A percentile compares a stretch with the other conserved stretches of the same genome.
Evolutionary conservation across 2,113 vertebrate species (phyloP).

Genomic region (Gymnogyps californianus): DNA sequence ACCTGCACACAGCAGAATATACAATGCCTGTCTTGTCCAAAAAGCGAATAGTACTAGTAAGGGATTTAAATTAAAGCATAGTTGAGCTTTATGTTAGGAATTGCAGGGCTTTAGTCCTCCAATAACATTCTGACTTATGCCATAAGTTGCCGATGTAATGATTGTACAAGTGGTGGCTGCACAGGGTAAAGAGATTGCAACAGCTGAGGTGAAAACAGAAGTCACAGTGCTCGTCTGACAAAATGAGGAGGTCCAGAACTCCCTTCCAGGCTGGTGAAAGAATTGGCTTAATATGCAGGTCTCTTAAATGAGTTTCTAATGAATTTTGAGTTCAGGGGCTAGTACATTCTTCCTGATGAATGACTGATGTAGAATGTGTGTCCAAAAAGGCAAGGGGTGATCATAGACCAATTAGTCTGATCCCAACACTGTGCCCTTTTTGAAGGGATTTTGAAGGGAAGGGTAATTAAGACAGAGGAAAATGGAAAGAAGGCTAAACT

Average conservation of each 20-base stretch:
- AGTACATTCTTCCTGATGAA: background rate
- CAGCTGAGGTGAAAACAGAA: background rate
- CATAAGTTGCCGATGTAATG: fast-evolving
- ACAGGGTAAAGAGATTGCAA: background rate
- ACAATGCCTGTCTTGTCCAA: background rate
- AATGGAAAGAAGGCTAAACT: background rate
- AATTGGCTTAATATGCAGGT: background rate
- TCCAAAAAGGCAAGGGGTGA: background rate
- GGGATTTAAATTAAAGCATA: background rate
- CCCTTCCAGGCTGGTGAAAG: background rate
- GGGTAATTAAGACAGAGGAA: background rate
- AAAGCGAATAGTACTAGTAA: background rate
- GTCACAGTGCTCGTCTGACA: background rate
- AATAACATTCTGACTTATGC: fast-evolving
- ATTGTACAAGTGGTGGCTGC: background rate
- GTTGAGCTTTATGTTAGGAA: background rate
- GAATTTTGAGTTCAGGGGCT: background rate
- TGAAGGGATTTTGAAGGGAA: background rate
- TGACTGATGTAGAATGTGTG: background rate
- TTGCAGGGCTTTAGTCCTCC: background rate
- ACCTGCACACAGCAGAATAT: background rate
- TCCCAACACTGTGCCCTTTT: background rate
- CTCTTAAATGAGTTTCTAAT: background rate
- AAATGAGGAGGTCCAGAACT: background rate
- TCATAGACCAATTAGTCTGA: background rate